Evolutionary conservation across 2,888 invertebrate species (phyloP).

Genomic region (Neocrepidodera transversa): DNA sequence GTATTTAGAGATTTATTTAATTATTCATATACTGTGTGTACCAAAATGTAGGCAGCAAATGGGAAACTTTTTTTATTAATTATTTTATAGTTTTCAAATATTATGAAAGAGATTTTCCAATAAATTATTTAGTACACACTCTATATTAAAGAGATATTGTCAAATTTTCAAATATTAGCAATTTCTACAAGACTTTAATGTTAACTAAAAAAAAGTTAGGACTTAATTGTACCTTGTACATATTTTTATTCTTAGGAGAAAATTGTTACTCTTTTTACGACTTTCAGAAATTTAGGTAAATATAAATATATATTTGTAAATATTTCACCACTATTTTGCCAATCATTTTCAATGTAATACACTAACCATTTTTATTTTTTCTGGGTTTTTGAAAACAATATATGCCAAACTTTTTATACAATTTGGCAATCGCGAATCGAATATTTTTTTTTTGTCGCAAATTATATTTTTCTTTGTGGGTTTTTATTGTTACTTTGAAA

Average conservation of each 20-base stretch:
- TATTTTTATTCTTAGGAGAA: slow-evolving; percentile 35
- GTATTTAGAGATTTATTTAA: slow-evolving; percentile 29
- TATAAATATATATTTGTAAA: slow-evolving; percentile 35
- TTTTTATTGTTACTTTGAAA: slow-evolving; percentile 6
- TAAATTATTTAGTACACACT: no score
- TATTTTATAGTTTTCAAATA: no score
- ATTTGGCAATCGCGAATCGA: no score
- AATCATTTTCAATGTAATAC: slow-evolving; percentile 12
- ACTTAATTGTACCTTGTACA: slow-evolving; percentile 36
- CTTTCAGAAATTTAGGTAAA: slow-evolving; percentile 32
- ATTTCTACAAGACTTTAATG: slow-evolving; percentile 42
- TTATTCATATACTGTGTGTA: no score
- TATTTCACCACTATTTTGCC: slow-evolving; percentile 24
- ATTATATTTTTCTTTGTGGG: no score
- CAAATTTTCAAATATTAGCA: slow-evolving; percentile 40
- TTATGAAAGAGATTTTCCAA: no score
- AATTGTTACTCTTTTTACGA: slow-evolving; percentile 42
- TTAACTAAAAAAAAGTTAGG: slow-evolving; percentile 33
- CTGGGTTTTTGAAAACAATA: no score
- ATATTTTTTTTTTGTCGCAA: no score
- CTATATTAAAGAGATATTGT: slow-evolving; percentile 30
- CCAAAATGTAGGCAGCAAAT: no score
- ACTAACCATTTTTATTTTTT: neutral
- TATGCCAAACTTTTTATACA: no score
- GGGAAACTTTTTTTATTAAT: no score